phyloP scores from a whole-genome alignment of 2,113 vertebrate genomes.

The Rafetus swinhoei region DNA sequence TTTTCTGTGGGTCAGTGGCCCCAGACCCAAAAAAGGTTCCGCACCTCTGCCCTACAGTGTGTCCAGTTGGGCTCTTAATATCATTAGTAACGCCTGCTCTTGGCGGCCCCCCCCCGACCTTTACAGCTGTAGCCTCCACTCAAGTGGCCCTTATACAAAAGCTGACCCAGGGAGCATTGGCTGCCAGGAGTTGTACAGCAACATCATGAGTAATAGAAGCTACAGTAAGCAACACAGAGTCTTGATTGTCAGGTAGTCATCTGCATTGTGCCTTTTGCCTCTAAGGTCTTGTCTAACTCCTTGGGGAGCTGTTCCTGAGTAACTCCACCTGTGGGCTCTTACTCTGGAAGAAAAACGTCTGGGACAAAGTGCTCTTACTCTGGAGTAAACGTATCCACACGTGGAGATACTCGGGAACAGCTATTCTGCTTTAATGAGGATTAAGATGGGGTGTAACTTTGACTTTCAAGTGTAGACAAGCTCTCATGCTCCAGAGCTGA shows the following conservation, averaged over 20 bases:
- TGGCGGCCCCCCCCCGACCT: neutral
- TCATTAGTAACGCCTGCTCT: neutral
- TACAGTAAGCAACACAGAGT: neutral
- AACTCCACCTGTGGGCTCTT: rapidly evolving
- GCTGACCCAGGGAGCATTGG: neutral
- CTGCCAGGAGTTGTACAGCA: rapidly evolving
- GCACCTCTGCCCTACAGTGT: no score
- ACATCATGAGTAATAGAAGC: neutral
- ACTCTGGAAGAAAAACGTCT: neutral
- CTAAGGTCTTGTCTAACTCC: neutral
- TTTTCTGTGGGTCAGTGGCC: no score
- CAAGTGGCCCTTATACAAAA: neutral
- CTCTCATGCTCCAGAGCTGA: slow-evolving; percentile 38
- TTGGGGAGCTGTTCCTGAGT: neutral
- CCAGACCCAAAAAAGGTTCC: no score
- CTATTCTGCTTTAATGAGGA: rapidly evolving
- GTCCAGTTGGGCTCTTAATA: neutral
- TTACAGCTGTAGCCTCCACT: neutral
- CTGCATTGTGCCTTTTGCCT: neutral
- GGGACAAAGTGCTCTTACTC: neutral
- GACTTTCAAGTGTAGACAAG: neutral
- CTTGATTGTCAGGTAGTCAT: rapidly evolving
- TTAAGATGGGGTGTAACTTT: neutral
- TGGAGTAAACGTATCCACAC: rapidly evolving
- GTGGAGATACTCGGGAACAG: neutral